phyloP scores from a whole-genome alignment of 1,140 invertebrate genomes.

The Anagrus nilaparvatae region DNA sequence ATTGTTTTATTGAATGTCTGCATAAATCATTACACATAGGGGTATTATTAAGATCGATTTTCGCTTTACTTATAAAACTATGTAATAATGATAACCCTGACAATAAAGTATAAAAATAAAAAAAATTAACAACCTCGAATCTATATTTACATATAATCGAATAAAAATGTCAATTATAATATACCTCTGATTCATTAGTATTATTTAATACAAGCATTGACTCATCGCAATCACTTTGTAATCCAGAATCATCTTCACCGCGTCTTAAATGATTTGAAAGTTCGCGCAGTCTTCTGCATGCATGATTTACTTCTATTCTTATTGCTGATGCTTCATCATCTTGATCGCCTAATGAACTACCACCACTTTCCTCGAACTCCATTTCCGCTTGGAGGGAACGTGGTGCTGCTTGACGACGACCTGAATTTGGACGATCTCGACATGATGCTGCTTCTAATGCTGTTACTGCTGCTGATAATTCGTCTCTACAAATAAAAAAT shows the following conservation, averaged over 20 bases:
- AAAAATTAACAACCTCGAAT: no score
- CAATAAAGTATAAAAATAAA: no score
- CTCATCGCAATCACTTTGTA: slow-evolving; percentile 47
- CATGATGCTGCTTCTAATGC: slow-evolving; percentile 17
- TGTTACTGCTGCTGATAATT: slow-evolving; percentile 27
- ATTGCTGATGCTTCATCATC: slow-evolving; percentile 58
- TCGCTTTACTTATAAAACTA: no score
- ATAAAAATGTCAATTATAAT: no score
- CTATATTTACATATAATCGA: no score
- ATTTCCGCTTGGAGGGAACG: slow-evolving; percentile 64
- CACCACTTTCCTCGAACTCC: slow-evolving; percentile 54
- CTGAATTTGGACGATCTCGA: slow-evolving; percentile 35
- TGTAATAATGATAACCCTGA: no score
- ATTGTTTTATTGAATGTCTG: no score
- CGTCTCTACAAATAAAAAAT: slow-evolving; percentile 35
- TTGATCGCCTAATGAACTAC: slow-evolving; percentile 38
- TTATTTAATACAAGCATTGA: slow-evolving; percentile 40
- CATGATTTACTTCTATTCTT: slow-evolving; percentile 50
- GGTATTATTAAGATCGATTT: no score
- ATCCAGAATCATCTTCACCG: slow-evolving; percentile 54
- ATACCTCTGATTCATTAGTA: slow-evolving; percentile 32
- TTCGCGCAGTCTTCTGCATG: slow-evolving; percentile 54
- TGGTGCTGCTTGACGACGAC: slow-evolving; percentile 26
- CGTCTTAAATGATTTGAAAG: slow-evolving; percentile 59
- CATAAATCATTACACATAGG: no score